Evolutionary conservation across 2,888 invertebrate genomes (phyloP).

Genomic region (Drosophila imparisetae): DNA sequence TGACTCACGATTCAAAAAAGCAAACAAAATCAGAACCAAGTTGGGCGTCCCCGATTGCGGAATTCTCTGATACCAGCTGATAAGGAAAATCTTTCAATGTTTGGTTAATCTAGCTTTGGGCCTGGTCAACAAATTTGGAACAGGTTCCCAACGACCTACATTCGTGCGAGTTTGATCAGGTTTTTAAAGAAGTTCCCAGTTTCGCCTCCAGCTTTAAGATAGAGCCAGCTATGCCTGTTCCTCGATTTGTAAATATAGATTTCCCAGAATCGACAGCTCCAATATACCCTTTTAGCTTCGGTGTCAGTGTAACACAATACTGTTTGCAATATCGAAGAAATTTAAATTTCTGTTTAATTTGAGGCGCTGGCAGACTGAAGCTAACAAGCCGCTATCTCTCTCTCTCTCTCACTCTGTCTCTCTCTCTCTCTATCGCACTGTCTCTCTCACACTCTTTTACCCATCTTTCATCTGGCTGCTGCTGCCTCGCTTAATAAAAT

Average conservation of each 20-base stretch:
- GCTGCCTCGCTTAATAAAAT: conserved; percentile 58
- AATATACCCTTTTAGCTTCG: not conserved
- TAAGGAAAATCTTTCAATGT: not conserved
- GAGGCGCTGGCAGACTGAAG: conserved; percentile 14
- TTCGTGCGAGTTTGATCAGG: not conserved
- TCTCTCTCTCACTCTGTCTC: not conserved
- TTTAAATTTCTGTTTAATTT: conserved; percentile 40
- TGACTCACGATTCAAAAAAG: conserved; percentile 35
- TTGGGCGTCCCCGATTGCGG: not conserved
- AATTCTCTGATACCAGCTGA: not conserved
- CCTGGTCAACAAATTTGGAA: not conserved
- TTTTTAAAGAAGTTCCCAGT: not conserved
- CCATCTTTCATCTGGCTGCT: conserved; percentile 11
- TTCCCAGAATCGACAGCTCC: not conserved
- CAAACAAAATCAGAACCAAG: not conserved
- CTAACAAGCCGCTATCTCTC: not conserved
- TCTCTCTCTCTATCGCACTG: not conserved
- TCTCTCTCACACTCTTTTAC: not conserved
- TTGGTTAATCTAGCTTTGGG: not conserved
- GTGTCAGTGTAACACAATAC: not conserved
- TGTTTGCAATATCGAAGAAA: not conserved
- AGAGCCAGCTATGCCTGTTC: not conserved
- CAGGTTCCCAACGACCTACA: not conserved
- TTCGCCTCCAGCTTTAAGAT: not conserved
- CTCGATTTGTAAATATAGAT: not conserved